A percentile compares a stretch with the other conserved stretches of the same genome.
phyloP scores from a whole-genome alignment of 2,888 invertebrate genomes.

The Carpatolechia fugitivella region DNA sequence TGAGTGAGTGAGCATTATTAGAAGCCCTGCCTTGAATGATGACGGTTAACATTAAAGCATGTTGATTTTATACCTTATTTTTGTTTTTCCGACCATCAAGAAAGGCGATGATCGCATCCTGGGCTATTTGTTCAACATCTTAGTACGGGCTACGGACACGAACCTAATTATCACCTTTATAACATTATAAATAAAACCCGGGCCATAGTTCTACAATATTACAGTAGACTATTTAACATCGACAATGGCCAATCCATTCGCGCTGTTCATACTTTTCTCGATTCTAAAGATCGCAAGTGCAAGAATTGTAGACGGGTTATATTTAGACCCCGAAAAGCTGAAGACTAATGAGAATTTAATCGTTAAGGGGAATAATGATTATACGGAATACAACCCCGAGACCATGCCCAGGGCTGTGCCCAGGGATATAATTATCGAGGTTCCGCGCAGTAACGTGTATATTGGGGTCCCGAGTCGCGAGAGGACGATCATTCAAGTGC shows the following conservation, averaged over 20 bases:
- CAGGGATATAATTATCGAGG: slow-evolving; percentile 22
- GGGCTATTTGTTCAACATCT: slow-evolving; percentile 10
- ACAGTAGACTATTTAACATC: slow-evolving; percentile 22
- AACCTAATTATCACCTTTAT: slow-evolving; percentile 32
- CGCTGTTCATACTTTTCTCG: slow-evolving; percentile 36
- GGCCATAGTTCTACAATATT: slow-evolving; percentile 10
- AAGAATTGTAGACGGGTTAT: slow-evolving; percentile 41
- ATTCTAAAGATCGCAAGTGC: slow-evolving; percentile 33
- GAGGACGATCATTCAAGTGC: slow-evolving; percentile 25
- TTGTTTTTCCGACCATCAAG: too few relatives aligned
- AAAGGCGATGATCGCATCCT: background rate
- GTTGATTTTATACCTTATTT: too few relatives aligned
- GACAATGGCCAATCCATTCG: slow-evolving; percentile 46
- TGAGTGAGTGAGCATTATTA: too few relatives aligned
- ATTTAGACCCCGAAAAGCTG: slow-evolving; percentile 51
- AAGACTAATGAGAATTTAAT: slow-evolving; percentile 44
- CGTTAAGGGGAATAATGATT: too few relatives aligned
- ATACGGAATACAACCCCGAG: slow-evolving; percentile 51
- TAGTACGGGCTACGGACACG: slow-evolving; percentile 15
- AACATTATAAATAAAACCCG: slow-evolving; percentile 30
- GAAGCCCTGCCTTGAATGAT: too few relatives aligned
- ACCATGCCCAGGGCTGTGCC: background rate
- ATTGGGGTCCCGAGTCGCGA: slow-evolving; percentile 9
- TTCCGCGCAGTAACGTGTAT: slow-evolving; percentile 15
- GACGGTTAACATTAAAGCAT: too few relatives aligned